Evolutionary conservation across 2,797 vertebrate species (phyloP).

Genomic region (Anniella stebbinsi): DNA sequence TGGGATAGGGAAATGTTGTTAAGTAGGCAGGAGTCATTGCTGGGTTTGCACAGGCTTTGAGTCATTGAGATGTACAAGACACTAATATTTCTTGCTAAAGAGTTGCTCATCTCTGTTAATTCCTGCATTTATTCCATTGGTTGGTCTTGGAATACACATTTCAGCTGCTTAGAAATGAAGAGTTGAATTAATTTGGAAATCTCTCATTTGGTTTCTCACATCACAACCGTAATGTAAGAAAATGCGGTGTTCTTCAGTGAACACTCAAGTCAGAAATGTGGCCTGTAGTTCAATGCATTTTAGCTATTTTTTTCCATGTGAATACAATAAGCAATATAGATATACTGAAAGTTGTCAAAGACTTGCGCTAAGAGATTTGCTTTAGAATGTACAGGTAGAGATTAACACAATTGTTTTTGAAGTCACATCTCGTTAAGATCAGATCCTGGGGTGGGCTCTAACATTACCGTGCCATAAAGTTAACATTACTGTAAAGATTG

Average conservation of each 20-base stretch:
- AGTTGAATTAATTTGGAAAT: background rate
- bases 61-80: background rate
- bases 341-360: background rate
- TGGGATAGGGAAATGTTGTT: background rate
- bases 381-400: background rate
- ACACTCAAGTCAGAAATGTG: background rate
- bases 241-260: background rate
- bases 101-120: background rate
- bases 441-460: constrained; percentile 23
- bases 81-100: background rate
- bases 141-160: background rate
- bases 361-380: background rate
- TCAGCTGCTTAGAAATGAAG: background rate
- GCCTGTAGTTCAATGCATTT: background rate
- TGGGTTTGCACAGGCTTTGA: background rate
- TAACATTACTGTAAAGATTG: constrained; percentile 38
- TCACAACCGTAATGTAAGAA: background rate
- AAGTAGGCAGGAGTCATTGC: too few relatives aligned
- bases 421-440: constrained; percentile 9
- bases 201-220: background rate
- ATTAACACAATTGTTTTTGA: background rate
- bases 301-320: background rate
- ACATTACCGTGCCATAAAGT: background rate
- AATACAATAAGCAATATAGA: background rate
- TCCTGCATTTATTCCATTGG: background rate